Evolutionary conservation across 2,888 invertebrate species (phyloP).

Genomic region (Tetheella fluctuosa): DNA sequence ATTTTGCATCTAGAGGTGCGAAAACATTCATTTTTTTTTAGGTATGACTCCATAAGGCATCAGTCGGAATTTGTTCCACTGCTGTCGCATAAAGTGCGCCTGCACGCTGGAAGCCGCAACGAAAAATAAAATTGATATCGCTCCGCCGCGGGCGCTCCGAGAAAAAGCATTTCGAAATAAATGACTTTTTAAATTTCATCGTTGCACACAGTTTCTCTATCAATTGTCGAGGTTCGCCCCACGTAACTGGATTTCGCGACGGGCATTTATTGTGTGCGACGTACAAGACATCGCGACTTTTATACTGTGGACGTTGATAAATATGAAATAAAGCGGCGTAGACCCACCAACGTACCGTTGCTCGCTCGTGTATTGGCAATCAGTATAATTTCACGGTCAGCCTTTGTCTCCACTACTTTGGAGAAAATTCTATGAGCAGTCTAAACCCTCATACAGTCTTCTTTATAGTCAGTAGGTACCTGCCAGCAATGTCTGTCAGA

Average conservation of each 20-base stretch:
- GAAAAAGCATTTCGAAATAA: conserved; percentile 84
- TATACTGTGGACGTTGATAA: conserved; percentile 63
- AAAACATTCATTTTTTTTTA: not conserved
- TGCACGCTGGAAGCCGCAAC: conserved; percentile 67
- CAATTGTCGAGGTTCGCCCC: conserved; percentile 81
- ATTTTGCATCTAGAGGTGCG: too few species aligned
- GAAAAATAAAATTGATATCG: conserved; percentile 83
- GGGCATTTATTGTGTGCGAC: conserved; percentile 81
- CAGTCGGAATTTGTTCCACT: conserved; percentile 37
- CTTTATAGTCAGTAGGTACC: not conserved
- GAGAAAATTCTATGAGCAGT: conserved; percentile 16
- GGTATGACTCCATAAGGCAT: conserved; percentile 20
- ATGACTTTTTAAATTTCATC: conserved; percentile 85
- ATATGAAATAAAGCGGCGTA: conserved; percentile 53
- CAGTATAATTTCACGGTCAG: conserved; percentile 41
- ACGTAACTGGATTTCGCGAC: conserved; percentile 79
- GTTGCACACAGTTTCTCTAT: conserved; percentile 84
- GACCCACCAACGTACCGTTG: conserved; percentile 36
- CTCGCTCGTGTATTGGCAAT: conserved; percentile 55
- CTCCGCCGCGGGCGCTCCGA: conserved; percentile 77
- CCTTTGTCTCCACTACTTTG: conserved; percentile 22
- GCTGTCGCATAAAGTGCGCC: conserved; percentile 45
- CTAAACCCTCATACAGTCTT: not conserved
- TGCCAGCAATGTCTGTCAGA: not conserved
- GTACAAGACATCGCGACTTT: conserved; percentile 74